Conservation (phyloP, 2,888 invertebrate species). For the Gastrophysa polygoni region DNA sequence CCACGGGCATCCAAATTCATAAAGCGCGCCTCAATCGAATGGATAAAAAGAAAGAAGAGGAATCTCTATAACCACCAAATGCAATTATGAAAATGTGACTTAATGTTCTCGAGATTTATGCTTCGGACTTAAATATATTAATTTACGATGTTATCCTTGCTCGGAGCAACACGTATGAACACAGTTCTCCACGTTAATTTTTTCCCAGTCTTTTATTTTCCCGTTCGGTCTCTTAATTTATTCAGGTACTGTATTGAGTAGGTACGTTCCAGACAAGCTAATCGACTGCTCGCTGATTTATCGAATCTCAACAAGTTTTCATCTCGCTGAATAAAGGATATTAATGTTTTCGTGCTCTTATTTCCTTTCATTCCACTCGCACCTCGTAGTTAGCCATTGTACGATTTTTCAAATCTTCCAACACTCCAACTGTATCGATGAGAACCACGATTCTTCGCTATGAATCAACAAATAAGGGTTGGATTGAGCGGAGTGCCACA, state of each 20-base stretch:
- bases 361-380: not conserved
- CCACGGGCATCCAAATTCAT: constrained; percentile 36
- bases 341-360: not conserved
- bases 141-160: constrained; percentile 57
- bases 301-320: constrained; percentile 15
- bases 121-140: constrained; percentile 58
- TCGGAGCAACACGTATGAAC: constrained; percentile 46
- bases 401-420: not conserved
- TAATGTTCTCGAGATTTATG: constrained; percentile 59
- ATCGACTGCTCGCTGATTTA: constrained; percentile 37
- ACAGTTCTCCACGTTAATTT: constrained; percentile 22
- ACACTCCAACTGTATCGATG: not conserved
- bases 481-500: not conserved
- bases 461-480: not conserved
- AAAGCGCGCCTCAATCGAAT: constrained; percentile 15
- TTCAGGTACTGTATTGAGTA: constrained; percentile 36
- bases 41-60: constrained; percentile 27
- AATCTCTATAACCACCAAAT: constrained; percentile 47
- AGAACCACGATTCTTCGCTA: not conserved
- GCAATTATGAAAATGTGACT: constrained; percentile 60
- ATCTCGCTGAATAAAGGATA: constrained; percentile 2
- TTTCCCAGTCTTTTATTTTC: constrained; percentile 34
- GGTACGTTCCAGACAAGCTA: constrained; percentile 34
- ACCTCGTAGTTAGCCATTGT: not conserved
- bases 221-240: constrained; percentile 35